Conservation (phyloP, 2,797 vertebrate species). For the Myiotriccus ornatus region DNA sequence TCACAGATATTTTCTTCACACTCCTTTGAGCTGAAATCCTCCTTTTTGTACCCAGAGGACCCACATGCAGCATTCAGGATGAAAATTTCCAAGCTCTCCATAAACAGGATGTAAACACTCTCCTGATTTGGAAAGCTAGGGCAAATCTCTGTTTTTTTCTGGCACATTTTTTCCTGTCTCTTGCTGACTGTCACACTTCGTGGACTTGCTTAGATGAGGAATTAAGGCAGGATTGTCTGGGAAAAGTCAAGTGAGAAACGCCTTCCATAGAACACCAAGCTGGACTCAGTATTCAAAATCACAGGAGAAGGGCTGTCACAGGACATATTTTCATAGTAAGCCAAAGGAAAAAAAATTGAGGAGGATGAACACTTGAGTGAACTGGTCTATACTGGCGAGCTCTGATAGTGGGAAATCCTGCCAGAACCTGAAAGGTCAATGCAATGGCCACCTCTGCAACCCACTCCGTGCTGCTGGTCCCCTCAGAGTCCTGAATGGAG, state of each 20-base stretch:
- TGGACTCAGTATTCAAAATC: background rate
- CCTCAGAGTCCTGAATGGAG: background rate
- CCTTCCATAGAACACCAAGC: background rate
- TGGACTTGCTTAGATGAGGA: background rate
- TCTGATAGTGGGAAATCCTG: background rate
- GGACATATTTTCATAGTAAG: background rate
- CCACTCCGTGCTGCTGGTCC: background rate
- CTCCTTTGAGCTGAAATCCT: background rate
- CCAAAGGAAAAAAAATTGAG: background rate
- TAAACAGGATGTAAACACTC: background rate
- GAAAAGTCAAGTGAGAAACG: slow-evolving; percentile 29
- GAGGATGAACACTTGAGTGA: background rate
- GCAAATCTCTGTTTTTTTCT: background rate
- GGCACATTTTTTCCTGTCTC: background rate
- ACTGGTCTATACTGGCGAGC: background rate
- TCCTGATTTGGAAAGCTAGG: background rate
- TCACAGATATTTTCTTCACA: background rate
- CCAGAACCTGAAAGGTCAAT: background rate
- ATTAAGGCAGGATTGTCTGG: background rate
- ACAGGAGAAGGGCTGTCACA: background rate
- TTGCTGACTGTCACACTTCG: background rate
- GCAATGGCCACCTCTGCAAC: background rate
- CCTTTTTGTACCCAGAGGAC: background rate
- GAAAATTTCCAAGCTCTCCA: background rate
- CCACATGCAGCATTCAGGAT: background rate